Percentiles rank a stretch among this genome's conserved stretches.
These are phyloP conservation scores for Grus americana DNA, from an alignment of 2,113 vertebrate genomes.

Conservation along the genomic window DNA sequence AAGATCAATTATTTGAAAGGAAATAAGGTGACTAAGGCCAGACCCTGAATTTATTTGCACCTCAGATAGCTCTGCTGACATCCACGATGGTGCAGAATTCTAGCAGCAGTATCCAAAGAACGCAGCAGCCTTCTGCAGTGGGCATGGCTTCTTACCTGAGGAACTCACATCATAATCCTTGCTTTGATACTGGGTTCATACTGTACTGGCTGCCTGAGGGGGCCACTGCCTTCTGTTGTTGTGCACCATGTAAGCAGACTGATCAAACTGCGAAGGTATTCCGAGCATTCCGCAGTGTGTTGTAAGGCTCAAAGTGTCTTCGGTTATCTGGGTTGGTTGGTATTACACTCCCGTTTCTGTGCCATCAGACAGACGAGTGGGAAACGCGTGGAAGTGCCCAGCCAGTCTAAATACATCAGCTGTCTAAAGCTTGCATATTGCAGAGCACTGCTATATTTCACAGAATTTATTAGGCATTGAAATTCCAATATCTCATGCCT, in stretches of 20 bases:
- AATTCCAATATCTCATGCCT: not conserved
- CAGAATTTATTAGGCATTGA: conserved; percentile 4
- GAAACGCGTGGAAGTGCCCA: not conserved
- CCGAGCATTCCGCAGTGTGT: not conserved
- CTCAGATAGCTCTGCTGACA: not conserved
- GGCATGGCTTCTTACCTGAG: not conserved
- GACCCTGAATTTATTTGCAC: not conserved
- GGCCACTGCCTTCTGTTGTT: not conserved
- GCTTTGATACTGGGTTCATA: not conserved
- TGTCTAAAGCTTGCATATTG: not conserved
- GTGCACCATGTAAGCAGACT: not conserved
- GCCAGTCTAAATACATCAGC: not conserved
- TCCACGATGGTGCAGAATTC: not conserved
- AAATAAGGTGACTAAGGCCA: not conserved
- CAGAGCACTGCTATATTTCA: not conserved
- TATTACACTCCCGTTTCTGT: not conserved
- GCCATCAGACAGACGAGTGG: not conserved
- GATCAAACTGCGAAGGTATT: not conserved
- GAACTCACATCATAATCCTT: not conserved
- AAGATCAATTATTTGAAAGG: not conserved
- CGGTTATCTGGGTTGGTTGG: not conserved
- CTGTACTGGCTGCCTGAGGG: not conserved
- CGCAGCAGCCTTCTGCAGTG: not conserved
- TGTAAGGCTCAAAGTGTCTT: not conserved
- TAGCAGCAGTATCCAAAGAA: not conserved